Evolutionary conservation across 2,113 vertebrate species (phyloP), one percentile per base, ranked within the genome.

Genomic region (Nyctereutes procyonoides): DNA sequence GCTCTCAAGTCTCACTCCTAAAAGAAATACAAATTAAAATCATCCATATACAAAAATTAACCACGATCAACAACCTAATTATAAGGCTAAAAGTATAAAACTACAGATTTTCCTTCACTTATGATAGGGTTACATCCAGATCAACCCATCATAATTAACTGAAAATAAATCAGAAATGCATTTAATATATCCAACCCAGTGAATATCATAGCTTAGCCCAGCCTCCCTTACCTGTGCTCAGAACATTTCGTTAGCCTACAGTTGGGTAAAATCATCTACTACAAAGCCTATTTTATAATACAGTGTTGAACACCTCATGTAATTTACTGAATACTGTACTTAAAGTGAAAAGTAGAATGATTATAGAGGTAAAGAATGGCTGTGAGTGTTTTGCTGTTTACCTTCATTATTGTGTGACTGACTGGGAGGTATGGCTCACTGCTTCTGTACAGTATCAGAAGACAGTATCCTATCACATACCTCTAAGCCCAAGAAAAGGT

Each of bases 1-100:
- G 3, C 20, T 88, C 19, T 83, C 19, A 96, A 88, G 16, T 7
- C 17, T 63, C n/a, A n/a, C 20, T 63, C 0, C 1, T 51, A 63
- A 26, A 16, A 94, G 71, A 97, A 95, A 95, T n/a, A 73, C 19
- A 90, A 81, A 94, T 90, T 88, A 69, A 93, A 77, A 65, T 56
- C 77, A 88, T 24, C 24, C 55, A 88, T 77, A 43, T 55, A 92
- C 3, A 85, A 88, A 88, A 90, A n/a, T 69, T 77, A 77, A 55
- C n/a, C 26, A 88, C 32, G 30, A 4, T 65, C 51, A 96, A 55
- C 8, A 32, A 92, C 43, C 16, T 55, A 85, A 22, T 86, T 56
- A 5, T 73, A 63, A 86, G 30, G 15, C 22, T 63, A 26, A 84
- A 95, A 79, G 28, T 83, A 60, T 58, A 74, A 87, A 87, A 92